These are phyloP conservation scores for Lophius americanus DNA, from an alignment of 2,797 vertebrate species.

Conservation along the genomic window DNA sequence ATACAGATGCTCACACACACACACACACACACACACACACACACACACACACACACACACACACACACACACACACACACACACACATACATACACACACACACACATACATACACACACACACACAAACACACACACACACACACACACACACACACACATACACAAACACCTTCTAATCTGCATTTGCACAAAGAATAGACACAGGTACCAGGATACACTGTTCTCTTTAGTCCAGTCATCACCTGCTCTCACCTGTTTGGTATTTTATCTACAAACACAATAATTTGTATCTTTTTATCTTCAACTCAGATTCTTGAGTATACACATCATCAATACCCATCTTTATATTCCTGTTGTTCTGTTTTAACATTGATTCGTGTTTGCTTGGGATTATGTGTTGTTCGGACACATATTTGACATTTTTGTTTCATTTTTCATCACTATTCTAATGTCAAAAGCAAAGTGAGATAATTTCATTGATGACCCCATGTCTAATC, in stretches of 20 bases:
- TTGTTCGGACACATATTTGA: background rate
- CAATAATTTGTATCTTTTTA: constrained; percentile 13
- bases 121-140: constrained; percentile 23
- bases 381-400: constrained; percentile 6
- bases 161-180: constrained; percentile 1
- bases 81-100: constrained; percentile 19
- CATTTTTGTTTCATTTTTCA: constrained; percentile 1
- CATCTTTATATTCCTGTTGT: background rate
- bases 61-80: constrained; percentile 11
- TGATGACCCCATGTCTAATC: too few relatives aligned
- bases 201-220: constrained; percentile 4
- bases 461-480: too few relatives aligned
- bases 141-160: constrained; percentile 16
- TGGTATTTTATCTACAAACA: constrained; percentile 26
- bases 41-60: constrained; percentile 21
- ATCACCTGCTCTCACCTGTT: constrained; percentile 20
- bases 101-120: too few relatives aligned
- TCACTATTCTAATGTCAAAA: background rate
- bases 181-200: background rate
- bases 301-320: constrained; percentile 8
- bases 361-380: background rate
- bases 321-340: constrained; percentile 12
- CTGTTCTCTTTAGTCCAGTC: constrained; percentile 2
- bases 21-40: constrained; percentile 22
- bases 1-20: background rate